Conservation (phyloP, 2,888 invertebrate species). For the Scaptomyza caliginosa region DNA sequence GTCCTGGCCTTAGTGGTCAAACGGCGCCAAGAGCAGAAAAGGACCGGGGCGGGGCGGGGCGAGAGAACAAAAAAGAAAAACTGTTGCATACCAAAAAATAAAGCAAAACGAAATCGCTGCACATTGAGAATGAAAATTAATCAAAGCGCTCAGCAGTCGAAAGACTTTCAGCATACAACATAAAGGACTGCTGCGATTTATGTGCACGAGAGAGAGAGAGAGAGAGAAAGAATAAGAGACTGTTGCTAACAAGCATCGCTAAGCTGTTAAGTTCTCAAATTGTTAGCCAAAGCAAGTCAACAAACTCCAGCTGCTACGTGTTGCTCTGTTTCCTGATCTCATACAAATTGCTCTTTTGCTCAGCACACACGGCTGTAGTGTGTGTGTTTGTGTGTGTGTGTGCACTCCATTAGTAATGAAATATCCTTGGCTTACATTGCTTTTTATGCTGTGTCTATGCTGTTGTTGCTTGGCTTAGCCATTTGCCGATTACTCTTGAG, state of each 20-base stretch:
- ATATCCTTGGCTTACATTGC: not conserved
- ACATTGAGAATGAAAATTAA: constrained; percentile 27
- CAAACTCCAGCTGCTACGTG: constrained; percentile 7
- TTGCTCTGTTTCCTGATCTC: not conserved
- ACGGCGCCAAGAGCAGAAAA: not conserved
- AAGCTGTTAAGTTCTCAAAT: constrained; percentile 31
- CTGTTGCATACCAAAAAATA: constrained; percentile 36
- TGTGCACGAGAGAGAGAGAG: constrained; percentile 5
- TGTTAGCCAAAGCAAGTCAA: constrained; percentile 16
- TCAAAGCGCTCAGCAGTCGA: constrained; percentile 12
- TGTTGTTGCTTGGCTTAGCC: not conserved
- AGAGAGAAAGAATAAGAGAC: not conserved
- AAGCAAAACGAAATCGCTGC: constrained; percentile 7
- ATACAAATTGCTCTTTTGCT: not conserved
- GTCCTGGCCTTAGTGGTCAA: not conserved
- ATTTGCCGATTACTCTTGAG: not conserved
- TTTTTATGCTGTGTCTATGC: not conserved
- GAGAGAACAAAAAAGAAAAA: not conserved
- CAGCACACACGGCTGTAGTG: too few species aligned
- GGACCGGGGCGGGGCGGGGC: too few species aligned
- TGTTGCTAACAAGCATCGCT: constrained; percentile 11
- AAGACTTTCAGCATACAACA: not conserved
- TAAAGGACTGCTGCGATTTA: constrained; percentile 12
- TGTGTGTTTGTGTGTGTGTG: not conserved
- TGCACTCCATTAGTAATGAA: constrained; percentile 9